Evolutionary conservation across 2,888 invertebrate species (phyloP).

Genomic region (Troilus luridus): DNA sequence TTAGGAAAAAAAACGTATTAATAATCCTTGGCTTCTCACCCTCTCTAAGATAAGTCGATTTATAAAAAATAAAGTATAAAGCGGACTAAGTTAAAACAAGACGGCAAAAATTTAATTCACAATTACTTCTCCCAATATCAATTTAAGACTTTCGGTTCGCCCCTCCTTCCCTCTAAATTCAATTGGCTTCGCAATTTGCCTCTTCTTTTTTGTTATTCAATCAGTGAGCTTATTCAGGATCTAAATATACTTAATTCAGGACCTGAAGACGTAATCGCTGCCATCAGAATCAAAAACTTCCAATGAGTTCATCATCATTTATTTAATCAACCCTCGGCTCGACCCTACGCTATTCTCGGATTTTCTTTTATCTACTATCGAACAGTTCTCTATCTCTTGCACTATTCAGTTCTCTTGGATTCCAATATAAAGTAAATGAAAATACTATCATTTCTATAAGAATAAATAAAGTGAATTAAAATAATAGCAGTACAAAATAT

Average conservation of each 20-base stretch:
- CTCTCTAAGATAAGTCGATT: background rate
- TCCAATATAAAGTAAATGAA: background rate
- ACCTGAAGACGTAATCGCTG: conserved; percentile 1
- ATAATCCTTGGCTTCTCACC: too few relatives aligned
- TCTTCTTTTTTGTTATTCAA: conserved; percentile 21
- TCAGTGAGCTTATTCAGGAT: conserved; percentile 33
- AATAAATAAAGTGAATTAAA: too few relatives aligned
- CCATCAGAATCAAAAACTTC: conserved; percentile 34
- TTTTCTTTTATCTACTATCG: background rate
- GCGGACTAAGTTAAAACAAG: background rate
- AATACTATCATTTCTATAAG: too few relatives aligned
- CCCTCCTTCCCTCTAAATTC: background rate
- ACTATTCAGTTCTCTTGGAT: background rate
- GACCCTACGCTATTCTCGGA: background rate
- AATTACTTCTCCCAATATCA: conserved; percentile 11
- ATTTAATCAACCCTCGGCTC: conserved; percentile 10
- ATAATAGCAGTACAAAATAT: too few relatives aligned
- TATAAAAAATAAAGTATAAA: background rate
- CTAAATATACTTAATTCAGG: conserved; percentile 33
- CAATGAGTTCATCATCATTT: conserved; percentile 42
- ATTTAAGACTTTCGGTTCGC: background rate
- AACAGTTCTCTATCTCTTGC: background rate
- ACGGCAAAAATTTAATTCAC: background rate
- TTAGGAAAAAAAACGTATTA: too few relatives aligned
- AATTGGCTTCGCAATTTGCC: conserved; percentile 29